A percentile compares a stretch with the other conserved stretches of the same genome.
These are phyloP conservation scores for Sinotaia quadrata DNA, from an alignment of 2,888 invertebrate genomes.

Conservation along the genomic window DNA sequence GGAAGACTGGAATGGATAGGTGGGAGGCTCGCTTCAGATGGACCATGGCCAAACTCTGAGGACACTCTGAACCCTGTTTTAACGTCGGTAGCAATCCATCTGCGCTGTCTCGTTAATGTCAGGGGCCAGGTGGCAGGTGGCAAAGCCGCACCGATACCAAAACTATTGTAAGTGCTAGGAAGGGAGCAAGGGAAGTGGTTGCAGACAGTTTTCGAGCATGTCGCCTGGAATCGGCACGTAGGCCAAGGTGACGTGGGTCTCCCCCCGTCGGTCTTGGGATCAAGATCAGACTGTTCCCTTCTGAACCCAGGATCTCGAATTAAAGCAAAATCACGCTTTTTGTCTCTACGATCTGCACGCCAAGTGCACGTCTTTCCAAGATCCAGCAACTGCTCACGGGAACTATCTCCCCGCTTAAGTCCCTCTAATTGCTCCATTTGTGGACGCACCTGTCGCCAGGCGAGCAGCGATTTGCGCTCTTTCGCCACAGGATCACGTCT, in stretches of 20 bases:
- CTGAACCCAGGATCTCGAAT: too few species aligned
- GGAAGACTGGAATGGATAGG: not conserved
- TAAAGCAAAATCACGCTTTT: too few species aligned
- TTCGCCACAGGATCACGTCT: too few species aligned
- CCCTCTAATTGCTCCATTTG: not conserved
- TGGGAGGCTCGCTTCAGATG: too few species aligned
- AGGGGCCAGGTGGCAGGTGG: not conserved
- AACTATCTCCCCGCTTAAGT: too few species aligned
- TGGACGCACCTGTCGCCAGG: not conserved
- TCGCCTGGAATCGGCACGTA: conserved; percentile 40
- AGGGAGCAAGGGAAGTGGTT: conserved; percentile 54
- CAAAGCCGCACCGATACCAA: conserved; percentile 33
- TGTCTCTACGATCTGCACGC: too few species aligned
- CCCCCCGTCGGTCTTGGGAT: too few species aligned
- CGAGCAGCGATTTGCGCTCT: not conserved
- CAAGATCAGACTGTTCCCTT: too few species aligned
- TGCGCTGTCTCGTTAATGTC: not conserved
- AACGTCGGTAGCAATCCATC: not conserved
- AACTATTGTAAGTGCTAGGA: conserved; percentile 52
- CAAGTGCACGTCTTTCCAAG: too few species aligned
- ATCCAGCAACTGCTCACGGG: too few species aligned
- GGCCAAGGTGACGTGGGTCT: too few species aligned
- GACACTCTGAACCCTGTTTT: not conserved
- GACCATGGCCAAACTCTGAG: too few species aligned
- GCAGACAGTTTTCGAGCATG: conserved; percentile 40